Conservation (phyloP, 1,140 invertebrate genomes). For the Rhopalosiphum padi region DNA sequence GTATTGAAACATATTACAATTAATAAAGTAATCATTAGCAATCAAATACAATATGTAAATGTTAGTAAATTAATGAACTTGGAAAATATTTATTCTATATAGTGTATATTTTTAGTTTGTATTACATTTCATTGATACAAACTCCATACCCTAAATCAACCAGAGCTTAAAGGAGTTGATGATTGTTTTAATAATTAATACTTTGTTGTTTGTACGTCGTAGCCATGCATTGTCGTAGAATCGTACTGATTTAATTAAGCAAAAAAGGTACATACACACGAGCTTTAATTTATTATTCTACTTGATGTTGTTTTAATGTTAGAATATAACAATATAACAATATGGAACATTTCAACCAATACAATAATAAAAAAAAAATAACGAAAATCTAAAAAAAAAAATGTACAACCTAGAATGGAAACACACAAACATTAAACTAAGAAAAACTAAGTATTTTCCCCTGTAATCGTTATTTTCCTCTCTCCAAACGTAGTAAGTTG, state of each 20-base stretch:
- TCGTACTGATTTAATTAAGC: background rate
- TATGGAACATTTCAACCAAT: background rate
- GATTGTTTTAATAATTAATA: conserved; percentile 13
- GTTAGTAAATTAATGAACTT: background rate
- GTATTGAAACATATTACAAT: background rate
- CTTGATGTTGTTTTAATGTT: background rate
- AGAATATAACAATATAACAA: background rate
- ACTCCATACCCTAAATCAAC: background rate
- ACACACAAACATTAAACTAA: background rate
- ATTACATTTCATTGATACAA: background rate
- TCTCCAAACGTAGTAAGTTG: background rate
- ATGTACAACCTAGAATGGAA: too few relatives aligned
- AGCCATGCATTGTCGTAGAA: background rate
- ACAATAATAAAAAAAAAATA: too few relatives aligned
- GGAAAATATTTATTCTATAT: background rate
- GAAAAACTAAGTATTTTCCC: background rate
- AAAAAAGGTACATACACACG: background rate
- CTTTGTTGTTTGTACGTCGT: background rate
- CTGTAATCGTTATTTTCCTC: background rate
- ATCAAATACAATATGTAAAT: background rate
- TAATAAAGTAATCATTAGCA: background rate
- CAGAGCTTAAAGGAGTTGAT: background rate
- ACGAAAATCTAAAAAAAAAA: background rate
- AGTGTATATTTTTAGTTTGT: background rate
- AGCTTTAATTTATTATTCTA: background rate